Evolutionary conservation across 2,797 vertebrate species (phyloP).

Genomic region (Platyrinchus mystaceus): DNA sequence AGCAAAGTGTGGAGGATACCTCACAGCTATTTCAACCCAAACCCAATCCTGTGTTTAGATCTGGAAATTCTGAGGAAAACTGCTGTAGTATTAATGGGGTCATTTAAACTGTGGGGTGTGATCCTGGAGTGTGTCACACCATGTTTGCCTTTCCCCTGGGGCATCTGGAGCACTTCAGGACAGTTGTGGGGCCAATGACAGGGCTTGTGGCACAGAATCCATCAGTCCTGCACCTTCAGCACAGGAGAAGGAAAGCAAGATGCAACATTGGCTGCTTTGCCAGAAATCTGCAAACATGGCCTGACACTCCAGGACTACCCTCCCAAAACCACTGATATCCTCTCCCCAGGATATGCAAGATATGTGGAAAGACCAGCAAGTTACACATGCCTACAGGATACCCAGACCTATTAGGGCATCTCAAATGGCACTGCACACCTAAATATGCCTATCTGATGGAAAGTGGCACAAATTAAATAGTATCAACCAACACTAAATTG

Average conservation of each 20-base stretch:
- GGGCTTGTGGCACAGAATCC: neutral
- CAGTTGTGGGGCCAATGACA: neutral
- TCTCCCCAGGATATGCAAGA: neutral
- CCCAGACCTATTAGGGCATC: neutral
- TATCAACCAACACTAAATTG: neutral
- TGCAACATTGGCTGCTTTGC: neutral
- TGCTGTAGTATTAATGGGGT: accelerated
- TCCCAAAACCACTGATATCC: neutral
- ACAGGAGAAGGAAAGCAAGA: neutral
- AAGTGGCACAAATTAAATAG: neutral
- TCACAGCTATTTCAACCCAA: neutral
- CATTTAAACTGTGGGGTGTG: neutral
- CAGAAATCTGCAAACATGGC: neutral
- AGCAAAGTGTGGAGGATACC: neutral
- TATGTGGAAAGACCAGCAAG: neutral
- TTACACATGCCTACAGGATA: neutral
- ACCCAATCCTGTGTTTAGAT: neutral
- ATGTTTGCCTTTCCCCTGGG: neutral
- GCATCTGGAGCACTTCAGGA: neutral
- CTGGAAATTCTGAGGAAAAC: neutral
- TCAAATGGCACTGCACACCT: neutral
- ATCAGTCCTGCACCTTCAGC: neutral
- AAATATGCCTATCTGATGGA: neutral
- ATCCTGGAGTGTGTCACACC: neutral
- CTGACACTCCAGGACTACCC: neutral